Percentiles rank a stretch among this genome's conserved stretches.
phyloP scores from a whole-genome alignment of 2,797 vertebrate species.

The Aratinga solstitialis region DNA sequence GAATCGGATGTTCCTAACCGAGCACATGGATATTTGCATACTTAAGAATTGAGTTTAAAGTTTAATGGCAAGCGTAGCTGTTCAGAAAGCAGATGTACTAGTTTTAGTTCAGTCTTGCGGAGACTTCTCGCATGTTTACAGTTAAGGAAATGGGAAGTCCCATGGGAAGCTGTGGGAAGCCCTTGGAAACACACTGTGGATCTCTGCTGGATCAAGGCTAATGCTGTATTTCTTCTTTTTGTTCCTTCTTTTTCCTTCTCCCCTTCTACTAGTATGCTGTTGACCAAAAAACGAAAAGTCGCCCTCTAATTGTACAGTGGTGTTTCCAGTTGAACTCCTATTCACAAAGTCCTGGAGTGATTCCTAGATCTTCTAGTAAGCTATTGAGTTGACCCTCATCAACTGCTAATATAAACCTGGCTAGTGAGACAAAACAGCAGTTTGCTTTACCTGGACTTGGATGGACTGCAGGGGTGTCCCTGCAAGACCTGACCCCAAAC shows the following conservation, averaged over 20 bases:
- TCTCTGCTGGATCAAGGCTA: not conserved
- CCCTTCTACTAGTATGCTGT: not conserved
- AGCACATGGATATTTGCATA: rapidly evolving
- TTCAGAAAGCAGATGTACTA: not conserved
- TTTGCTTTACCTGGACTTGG: not conserved
- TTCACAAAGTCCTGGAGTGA: not conserved
- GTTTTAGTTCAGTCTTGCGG: not conserved
- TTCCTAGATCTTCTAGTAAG: conserved; percentile 14
- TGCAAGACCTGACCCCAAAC: not conserved
- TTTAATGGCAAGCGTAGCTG: conserved; percentile 4
- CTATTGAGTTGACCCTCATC: not conserved
- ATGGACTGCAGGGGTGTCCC: not conserved
- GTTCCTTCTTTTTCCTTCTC: not conserved
- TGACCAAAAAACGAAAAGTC: not conserved
- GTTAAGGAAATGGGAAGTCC: conserved; percentile 11
- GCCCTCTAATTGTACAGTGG: not conserved
- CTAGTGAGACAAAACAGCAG: conserved; percentile 1
- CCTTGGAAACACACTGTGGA: not conserved
- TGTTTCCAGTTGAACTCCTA: not conserved
- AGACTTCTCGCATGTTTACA: not conserved
- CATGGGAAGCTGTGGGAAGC: conserved; percentile 5
- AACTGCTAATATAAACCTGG: not conserved
- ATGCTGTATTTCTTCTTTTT: not conserved
- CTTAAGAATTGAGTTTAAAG: not conserved
- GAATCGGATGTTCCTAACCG: not conserved